Conservation (phyloP, 2,113 vertebrate species). For the Accipiter virgatus region DNA sequence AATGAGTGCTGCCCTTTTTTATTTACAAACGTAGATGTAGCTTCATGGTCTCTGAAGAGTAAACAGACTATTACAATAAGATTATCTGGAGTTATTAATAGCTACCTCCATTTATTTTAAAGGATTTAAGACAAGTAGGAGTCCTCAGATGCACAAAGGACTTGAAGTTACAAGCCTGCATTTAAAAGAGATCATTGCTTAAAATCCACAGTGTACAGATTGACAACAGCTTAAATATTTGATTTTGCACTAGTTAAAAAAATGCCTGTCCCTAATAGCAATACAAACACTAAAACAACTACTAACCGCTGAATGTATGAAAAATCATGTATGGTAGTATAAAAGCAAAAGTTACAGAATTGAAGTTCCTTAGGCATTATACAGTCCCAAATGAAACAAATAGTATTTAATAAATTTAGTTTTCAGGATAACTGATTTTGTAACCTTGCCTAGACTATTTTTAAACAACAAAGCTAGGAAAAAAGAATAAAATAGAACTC, state of each 20-base stretch:
- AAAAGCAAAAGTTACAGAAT: neutral
- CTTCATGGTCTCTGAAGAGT: rapidly evolving
- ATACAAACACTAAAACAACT: neutral
- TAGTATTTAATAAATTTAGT: neutral
- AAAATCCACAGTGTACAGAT: neutral
- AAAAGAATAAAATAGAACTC: neutral
- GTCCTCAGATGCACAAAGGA: neutral
- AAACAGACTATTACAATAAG: neutral
- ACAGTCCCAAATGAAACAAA: neutral
- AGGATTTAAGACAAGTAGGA: neutral
- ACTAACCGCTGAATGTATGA: neutral
- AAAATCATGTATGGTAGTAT: neutral
- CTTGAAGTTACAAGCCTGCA: neutral
- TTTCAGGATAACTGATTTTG: neutral
- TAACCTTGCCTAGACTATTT: neutral
- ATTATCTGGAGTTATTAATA: neutral
- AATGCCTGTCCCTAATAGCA: neutral
- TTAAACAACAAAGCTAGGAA: neutral
- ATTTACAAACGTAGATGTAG: neutral
- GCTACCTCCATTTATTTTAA: neutral
- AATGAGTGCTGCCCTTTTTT: neutral
- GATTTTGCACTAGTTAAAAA: neutral
- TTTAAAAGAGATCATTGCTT: neutral
- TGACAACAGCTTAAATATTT: neutral
- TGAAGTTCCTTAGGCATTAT: neutral